Evolutionary conservation across 1,140 invertebrate species (phyloP).

Genomic region (Panagrolaimus sp.): DNA sequence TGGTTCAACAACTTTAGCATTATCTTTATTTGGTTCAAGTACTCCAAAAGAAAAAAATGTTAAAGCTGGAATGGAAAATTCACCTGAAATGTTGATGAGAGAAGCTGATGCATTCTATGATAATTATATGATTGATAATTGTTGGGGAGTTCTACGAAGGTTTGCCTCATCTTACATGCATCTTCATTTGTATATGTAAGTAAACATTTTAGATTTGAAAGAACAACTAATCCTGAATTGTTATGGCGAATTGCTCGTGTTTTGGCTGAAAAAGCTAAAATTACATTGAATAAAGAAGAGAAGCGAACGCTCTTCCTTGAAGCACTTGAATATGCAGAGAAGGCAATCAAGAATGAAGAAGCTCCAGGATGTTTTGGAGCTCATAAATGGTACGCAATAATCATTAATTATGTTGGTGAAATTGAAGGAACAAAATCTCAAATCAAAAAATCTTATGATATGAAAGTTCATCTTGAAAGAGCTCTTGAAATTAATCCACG

Average conservation of each 20-base stretch:
- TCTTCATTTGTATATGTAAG: neutral
- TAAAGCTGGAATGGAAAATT: neutral
- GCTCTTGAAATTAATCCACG: constrained; percentile 52
- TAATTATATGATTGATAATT: constrained; percentile 56
- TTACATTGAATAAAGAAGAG: constrained; percentile 40
- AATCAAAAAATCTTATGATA: constrained; percentile 42
- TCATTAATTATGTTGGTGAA: constrained; percentile 55
- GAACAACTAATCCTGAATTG: constrained; percentile 42
- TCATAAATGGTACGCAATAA: constrained; percentile 58
- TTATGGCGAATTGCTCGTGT: constrained; percentile 55
- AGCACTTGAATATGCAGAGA: constrained; percentile 47
- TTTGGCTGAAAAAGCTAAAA: constrained; percentile 54
- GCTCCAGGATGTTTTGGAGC: constrained; percentile 51
- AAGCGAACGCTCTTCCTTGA: constrained; percentile 47
- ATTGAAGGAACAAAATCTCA: constrained; percentile 52
- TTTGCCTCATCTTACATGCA: constrained; percentile 20
- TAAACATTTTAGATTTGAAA: constrained; percentile 35
- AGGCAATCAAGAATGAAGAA: constrained; percentile 39
- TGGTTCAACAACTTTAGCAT: constrained; percentile 23
- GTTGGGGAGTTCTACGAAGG: constrained; percentile 51
- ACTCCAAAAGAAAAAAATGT: constrained; percentile 16
- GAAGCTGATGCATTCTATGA: constrained; percentile 56
- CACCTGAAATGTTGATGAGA: constrained; percentile 30
- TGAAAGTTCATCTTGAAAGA: constrained; percentile 51
- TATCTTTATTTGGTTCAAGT: constrained; percentile 33